A percentile compares a stretch with the other conserved stretches of the same genome.
Evolutionary conservation across 2,888 invertebrate species (phyloP).

Genomic region (Tenthredo mesomela): DNA sequence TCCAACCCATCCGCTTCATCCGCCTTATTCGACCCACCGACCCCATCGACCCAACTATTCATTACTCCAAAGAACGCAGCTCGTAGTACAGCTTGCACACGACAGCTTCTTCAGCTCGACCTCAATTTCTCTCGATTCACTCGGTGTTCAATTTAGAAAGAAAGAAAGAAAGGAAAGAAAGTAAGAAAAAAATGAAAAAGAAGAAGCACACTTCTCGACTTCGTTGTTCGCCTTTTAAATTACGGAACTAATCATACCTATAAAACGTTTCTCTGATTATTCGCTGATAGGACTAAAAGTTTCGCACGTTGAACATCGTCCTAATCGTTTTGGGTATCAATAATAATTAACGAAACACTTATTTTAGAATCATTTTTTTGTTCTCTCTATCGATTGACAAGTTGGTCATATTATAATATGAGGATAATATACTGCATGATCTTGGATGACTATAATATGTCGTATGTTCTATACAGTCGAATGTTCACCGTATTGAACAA

Average conservation of each 20-base stretch:
- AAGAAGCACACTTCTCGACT: background rate
- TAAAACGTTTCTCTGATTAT: background rate
- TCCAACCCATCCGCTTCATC: slow-evolving; percentile 41
- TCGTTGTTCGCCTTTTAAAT: background rate
- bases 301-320: background rate
- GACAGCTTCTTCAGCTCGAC: slow-evolving; percentile 36
- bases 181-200: background rate
- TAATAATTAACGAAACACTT: background rate
- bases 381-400: background rate
- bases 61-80: slow-evolving; percentile 59
- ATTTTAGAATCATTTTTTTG: background rate
- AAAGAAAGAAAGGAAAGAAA: background rate
- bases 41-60: slow-evolving; percentile 67
- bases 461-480: slow-evolving; percentile 1
- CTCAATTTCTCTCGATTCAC: slow-evolving; percentile 43
- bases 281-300: background rate
- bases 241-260: background rate
- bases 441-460: slow-evolving; percentile 14
- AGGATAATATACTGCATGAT: background rate
- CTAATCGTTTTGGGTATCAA: background rate
- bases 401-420: background rate
- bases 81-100: slow-evolving; percentile 20
- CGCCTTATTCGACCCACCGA: slow-evolving; percentile 44
- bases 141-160: background rate
- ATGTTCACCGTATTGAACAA: slow-evolving; percentile 26